Base-by-base conservation (phyloP, 2,797 vertebrate species). In the Channallabes apus region DNA sequence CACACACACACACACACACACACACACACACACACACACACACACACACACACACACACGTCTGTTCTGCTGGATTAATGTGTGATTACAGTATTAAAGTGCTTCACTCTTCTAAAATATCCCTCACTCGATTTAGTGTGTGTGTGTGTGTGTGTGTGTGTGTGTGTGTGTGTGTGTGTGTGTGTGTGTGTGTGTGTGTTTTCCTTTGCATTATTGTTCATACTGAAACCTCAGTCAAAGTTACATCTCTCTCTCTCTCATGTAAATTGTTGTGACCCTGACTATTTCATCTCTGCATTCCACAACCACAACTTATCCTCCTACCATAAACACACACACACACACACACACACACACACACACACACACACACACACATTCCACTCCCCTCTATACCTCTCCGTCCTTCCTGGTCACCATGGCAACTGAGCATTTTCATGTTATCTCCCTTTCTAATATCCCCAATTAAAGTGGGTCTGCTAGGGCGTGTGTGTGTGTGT, bases 341-440 rank as follows among this genome's bases (percentile, higher is more conserved):
- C 24, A 68, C 46, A 46, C 83, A 41, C 24, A 56, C 41, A 87
- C 64, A 80, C 68, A 82, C 18, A 68, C 35, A 27, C n/a, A n/a
- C n/a, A n/a, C n/a, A n/a, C n/a, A n/a, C n/a, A n/a, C n/a, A n/a
- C n/a, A n/a, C n/a, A n/a, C 80, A n/a, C 64, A 83, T 58, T 56
- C 75, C 78, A 68, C 81, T 83, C 83, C 69, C 82, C 75, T 65
- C 84, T 80, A 85, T 86, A 87, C 88, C 84, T 88, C 87, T 87
- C 85, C 32, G 79, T 78, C 73, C 85, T 84, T 78, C 62, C 69
- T 65, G 85, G 88, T 91, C 87, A 88, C 91, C 88, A 91, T 91
- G 91, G 90, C 86, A 91, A 91, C 91, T 84, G 83, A 78, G 85
- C 84, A 89, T 88, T 89, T 87, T 85, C 82, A 85, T 84, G 80